These are phyloP conservation scores for Elephantulus edwardii DNA, from an alignment of 2,113 vertebrate genomes.

Conservation along the genomic window DNA sequence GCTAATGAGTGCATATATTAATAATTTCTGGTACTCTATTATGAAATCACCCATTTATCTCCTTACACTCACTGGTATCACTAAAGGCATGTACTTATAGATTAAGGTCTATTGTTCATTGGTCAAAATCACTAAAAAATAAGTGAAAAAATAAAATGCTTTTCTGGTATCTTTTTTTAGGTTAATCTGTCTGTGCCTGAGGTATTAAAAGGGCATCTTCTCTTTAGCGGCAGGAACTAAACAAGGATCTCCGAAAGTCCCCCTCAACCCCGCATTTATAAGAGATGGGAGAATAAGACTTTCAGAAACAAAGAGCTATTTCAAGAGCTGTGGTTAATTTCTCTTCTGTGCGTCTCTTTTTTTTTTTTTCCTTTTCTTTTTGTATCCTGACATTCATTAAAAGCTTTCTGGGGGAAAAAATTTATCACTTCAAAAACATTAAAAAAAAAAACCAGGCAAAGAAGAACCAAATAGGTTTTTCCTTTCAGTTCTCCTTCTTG, in stretches of 20 bases:
- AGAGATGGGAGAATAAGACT: conserved; percentile 63
- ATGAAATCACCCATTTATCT: conserved; percentile 18
- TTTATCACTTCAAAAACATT: conserved; percentile 31
- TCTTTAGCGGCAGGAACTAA: conserved; percentile 14
- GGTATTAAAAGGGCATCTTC: conserved; percentile 5
- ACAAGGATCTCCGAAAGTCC: conserved; percentile 15
- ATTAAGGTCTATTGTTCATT: neutral
- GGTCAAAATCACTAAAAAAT: neutral
- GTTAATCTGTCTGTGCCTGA: neutral
- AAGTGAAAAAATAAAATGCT: neutral
- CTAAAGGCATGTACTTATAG: conserved; percentile 1
- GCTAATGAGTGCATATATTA: conserved; percentile 56
- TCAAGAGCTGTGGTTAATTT: conserved; percentile 69
- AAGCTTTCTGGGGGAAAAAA: neutral
- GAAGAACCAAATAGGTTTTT: conserved; percentile 2
- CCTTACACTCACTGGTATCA: neutral
- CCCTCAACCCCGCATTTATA: neutral
- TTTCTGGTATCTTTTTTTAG: neutral
- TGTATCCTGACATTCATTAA: conserved; percentile 66
- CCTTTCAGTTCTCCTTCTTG: neutral
- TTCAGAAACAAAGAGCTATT: conserved; percentile 72
- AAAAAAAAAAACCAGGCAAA: neutral
- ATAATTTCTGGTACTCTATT: conserved; percentile 35
- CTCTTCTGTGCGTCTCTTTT: conserved; percentile 41
- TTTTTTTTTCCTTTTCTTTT: too few relatives aligned